A percentile compares a stretch with the other conserved stretches of the same genome.
phyloP scores from a whole-genome alignment of 2,797 vertebrate genomes.

The Macrochelys suwanniensis region DNA sequence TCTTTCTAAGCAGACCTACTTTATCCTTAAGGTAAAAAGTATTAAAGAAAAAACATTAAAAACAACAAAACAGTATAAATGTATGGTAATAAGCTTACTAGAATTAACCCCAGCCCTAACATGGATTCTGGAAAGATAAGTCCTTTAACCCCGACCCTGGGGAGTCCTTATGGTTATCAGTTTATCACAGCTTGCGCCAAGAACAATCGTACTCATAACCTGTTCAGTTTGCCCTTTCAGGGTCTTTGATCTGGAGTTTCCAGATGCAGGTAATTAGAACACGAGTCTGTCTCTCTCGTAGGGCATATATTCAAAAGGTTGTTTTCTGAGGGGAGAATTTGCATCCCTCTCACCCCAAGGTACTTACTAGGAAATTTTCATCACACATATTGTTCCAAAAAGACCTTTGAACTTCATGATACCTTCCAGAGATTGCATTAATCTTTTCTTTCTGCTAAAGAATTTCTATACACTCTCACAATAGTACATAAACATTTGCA shows the following conservation, averaged over 20 bases:
- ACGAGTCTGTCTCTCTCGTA: too few species aligned
- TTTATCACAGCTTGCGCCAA: too few species aligned
- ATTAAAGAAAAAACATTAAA: neutral
- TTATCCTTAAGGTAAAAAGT: neutral
- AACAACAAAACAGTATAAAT: neutral
- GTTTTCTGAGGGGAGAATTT: too few species aligned
- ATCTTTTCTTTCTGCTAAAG: neutral
- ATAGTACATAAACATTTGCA: neutral
- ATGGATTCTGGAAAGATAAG: neutral
- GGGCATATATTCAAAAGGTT: too few species aligned
- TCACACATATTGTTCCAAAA: neutral
- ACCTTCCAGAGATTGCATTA: neutral
- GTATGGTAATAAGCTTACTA: neutral
- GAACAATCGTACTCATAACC: too few species aligned
- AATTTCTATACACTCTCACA: neutral
- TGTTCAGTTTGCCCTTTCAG: too few species aligned
- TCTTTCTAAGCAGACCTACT: neutral
- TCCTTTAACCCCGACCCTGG: neutral
- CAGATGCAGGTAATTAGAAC: too few species aligned
- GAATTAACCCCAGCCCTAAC: neutral
- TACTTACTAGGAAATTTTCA: too few species aligned
- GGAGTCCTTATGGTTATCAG: neutral
- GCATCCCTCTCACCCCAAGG: too few species aligned
- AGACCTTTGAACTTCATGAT: neutral
- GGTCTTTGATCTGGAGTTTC: too few species aligned